Evolutionary conservation across 2,113 vertebrate species (phyloP).

Genomic region (Lophochroa leadbeateri): DNA sequence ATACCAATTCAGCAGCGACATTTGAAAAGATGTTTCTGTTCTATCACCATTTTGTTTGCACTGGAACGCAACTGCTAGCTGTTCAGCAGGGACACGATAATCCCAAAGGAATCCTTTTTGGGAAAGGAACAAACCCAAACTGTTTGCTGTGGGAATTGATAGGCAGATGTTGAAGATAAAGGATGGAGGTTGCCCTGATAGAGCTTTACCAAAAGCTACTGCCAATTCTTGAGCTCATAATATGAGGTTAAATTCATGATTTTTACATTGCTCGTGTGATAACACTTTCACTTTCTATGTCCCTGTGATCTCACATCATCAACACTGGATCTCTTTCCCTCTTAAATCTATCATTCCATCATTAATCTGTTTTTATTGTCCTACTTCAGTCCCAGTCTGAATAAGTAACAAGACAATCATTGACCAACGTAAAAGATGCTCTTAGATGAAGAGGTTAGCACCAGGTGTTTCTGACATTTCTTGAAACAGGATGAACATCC

Average conservation of each 20-base stretch:
- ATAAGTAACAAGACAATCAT: background rate
- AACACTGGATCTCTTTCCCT: background rate
- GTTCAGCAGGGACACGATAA: background rate
- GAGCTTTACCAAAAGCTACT: background rate
- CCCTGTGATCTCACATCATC: background rate
- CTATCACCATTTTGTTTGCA: background rate
- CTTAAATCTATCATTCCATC: background rate
- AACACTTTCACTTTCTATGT: background rate
- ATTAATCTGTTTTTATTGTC: background rate
- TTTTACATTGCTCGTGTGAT: background rate
- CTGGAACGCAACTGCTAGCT: background rate
- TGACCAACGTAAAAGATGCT: background rate
- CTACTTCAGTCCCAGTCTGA: background rate
- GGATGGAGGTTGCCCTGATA: background rate
- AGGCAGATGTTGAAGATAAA: background rate
- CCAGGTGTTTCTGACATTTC: background rate
- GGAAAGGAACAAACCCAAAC: background rate
- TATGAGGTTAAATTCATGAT: background rate
- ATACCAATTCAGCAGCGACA: background rate
- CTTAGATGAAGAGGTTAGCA: background rate
- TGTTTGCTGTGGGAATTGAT: background rate
- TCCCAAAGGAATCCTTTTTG: background rate
- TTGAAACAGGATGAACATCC: background rate
- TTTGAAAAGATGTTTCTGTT: conserved; percentile 17
- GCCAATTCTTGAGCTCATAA: background rate